Base-by-base conservation (phyloP, 2,888 invertebrate species). In the Patella caerulea region DNA sequence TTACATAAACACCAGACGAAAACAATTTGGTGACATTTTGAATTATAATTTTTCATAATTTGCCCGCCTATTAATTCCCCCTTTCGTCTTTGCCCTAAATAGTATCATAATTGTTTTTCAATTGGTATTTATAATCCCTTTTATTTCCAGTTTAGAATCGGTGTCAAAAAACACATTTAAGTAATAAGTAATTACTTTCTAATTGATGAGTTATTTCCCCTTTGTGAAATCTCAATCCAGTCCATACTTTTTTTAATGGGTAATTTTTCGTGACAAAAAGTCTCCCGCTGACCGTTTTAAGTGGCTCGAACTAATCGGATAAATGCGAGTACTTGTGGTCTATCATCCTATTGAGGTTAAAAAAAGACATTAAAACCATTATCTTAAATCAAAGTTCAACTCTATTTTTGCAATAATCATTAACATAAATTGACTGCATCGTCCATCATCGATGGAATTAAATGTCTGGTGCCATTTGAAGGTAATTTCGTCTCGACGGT, bases 1-100 rank as follows among this genome's bases (percentile, higher is more conserved):
- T 65, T 24, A 65, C 65, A 65, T 65, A 65, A 24, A 24, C 19
- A 24, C 65, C 65, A 65, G 65, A 65, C 65, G 24, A 65, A 65
- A 65, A 65, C 65, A 24, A 65, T 65, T 65, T 65, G 65, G 65
- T 65, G 65, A 65, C 65, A 65, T 65, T 65, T 65, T 19, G 65
- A 65, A 65, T 65, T 65, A n/a, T 65, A 65, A 65, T 24, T 65
- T 65, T 65, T 65, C 65, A 65, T 65, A 65, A 65, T 14, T 65
- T 24, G 3, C 24, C 65, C 19, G 45, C 45, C 45, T 45, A 7
- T 45, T 45, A 45, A 45, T 45, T 45, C 45, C 45, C 9, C 9
- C 45, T 9, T 45, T 45, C 4, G 45, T 45, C 45, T 45, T 45
- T 45, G 45, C 45, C 1, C 45, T 9, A 45, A 45, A 45, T 45